Percentiles rank a stretch among this genome's conserved stretches.
Conservation (phyloP, 2,797 vertebrate species). For the Urocyon cinereoargenteus region DNA sequence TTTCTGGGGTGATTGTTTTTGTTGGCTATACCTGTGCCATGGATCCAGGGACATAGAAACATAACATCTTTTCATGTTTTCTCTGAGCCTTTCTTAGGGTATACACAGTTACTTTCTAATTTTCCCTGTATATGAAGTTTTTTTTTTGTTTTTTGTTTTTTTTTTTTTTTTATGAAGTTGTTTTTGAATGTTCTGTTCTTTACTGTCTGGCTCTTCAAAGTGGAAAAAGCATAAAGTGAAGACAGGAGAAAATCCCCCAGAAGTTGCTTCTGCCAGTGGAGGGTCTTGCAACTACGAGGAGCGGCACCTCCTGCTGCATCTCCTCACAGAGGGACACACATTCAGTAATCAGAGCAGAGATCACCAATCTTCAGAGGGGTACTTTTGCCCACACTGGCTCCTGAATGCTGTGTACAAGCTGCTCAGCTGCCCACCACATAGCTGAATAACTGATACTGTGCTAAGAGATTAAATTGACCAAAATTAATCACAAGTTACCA, state of each 20-base stretch:
- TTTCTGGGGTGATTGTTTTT: neutral
- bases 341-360: neutral
- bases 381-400: neutral
- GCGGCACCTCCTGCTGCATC: neutral
- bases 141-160: no score
- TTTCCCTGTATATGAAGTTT: neutral
- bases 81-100: neutral
- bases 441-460: neutral
- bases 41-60: neutral
- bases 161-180: neutral
- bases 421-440: neutral
- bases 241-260: neutral
- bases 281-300: neutral
- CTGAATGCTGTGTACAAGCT: neutral
- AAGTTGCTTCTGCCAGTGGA: neutral
- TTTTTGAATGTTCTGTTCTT: neutral
- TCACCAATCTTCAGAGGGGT: neutral
- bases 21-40: neutral
- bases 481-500: neutral
- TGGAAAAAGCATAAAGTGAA: neutral
- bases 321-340: neutral
- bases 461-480: neutral
- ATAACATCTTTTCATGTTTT: neutral
- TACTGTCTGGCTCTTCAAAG: neutral
- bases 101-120: neutral